Evolutionary conservation across 2,797 vertebrate species (phyloP), one percentile per base, ranked within the genome.

Genomic region (Melanotaenia parkinsoni): DNA sequence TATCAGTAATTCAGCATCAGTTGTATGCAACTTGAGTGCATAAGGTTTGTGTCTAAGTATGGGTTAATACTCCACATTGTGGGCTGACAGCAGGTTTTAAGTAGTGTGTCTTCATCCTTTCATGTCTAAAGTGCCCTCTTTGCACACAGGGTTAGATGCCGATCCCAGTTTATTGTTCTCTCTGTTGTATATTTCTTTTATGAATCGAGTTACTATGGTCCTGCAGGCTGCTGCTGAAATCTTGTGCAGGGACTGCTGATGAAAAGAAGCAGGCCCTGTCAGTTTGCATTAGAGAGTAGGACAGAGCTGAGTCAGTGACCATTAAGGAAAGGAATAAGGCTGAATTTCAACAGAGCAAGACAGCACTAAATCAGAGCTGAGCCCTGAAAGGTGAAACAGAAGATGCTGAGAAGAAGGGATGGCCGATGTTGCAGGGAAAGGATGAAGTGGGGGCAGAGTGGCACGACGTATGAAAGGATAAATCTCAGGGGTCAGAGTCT

Each of bases 251-350:
- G 37, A 71, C 32, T 71, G 81, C 73, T 81, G 74, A 86, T 76
- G 75, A 78, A 72, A 50, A 53, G 77, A 53, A 74, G 67, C 77
- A 63, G 53, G 24, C 53, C 50, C 59, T 5, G 64, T 79, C 83
- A 59, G 76, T 82, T 81, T 54, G 74, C 10, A 66, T 88, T 74
- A 82, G 62, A 47, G 76, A 72, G 72, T 62, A 73, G 76, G 76
- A 76, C 72, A 37, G 69, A 77, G 83, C 77, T 56, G 86, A 87
- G 87, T 81, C 85, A 72, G 74, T 67, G 74, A 58, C 67, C 82
- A 84, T 84, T 85, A 86, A 77, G 82, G 80, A 20, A 58, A 59
- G 57, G n/a, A 22, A 14, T 30, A 22, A 59, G 60, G 73, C 70
- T 74, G 77, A 58, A 68, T 84, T 80, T 76, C 38, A 24, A 67